Conservation (phyloP, 1,140 invertebrate species). For the Drosophila nikananu region DNA sequence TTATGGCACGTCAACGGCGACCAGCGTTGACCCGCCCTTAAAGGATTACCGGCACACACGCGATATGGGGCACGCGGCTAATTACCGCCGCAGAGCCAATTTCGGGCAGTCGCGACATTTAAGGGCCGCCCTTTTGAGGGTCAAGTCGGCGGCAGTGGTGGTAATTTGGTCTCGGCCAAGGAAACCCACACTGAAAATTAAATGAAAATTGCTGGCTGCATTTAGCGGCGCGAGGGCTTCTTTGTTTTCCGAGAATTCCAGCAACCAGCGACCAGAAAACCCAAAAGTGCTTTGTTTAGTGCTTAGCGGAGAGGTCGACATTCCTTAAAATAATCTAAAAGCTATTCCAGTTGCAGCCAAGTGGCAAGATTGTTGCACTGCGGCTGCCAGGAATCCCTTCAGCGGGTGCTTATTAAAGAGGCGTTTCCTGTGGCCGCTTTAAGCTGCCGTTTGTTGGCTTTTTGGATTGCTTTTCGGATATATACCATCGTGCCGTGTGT, state of each 20-base stretch:
- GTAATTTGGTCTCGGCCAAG: constrained; percentile 55
- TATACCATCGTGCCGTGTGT: constrained; percentile 10
- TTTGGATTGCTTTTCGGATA: constrained; percentile 43
- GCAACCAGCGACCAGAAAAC: constrained; percentile 16
- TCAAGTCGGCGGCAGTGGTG: constrained; percentile 54
- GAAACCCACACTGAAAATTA: constrained; percentile 73
- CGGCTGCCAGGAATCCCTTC: neutral
- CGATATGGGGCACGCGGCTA: constrained; percentile 63
- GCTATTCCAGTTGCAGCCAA: constrained; percentile 38
- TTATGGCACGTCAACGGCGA: constrained; percentile 65
- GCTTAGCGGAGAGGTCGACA: constrained; percentile 14
- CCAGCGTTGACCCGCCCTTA: constrained; percentile 56
- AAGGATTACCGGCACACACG: constrained; percentile 76
- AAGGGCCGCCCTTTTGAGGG: constrained; percentile 76
- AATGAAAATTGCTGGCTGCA: constrained; percentile 76
- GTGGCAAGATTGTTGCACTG: constrained; percentile 17
- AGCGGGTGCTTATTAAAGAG: constrained; percentile 25
- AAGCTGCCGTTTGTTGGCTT: constrained; percentile 28
- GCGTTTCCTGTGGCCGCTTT: constrained; percentile 32
- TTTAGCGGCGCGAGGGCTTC: constrained; percentile 52
- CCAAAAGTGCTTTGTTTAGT: constrained; percentile 37
- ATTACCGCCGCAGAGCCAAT: constrained; percentile 64
- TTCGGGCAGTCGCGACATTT: constrained; percentile 73
- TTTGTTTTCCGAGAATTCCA: constrained; percentile 35
- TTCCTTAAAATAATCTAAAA: constrained; percentile 37